Percentiles rank a stretch among this genome's conserved stretches.
phyloP scores from a whole-genome alignment of 2,113 vertebrate species.

The Passerina amoena region DNA sequence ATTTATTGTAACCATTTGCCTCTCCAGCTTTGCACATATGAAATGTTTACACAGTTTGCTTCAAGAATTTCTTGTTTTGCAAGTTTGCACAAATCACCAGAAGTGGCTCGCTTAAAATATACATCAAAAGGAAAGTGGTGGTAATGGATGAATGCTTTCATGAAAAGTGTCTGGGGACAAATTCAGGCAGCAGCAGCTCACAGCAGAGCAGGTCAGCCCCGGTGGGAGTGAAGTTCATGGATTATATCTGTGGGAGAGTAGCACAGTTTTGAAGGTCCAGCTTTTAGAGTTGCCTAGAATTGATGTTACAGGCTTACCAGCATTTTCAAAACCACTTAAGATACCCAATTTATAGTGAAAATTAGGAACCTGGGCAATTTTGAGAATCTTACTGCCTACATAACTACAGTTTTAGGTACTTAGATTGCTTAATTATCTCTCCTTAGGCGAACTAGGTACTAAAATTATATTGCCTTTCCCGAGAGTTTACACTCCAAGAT shows the following conservation, averaged over 20 bases:
- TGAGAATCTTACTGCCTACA: background rate
- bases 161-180: background rate
- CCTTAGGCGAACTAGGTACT: background rate
- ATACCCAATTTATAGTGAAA: background rate
- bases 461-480: background rate
- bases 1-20: background rate
- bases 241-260: background rate
- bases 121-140: slow-evolving; percentile 16
- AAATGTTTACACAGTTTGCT: slow-evolving; percentile 29
- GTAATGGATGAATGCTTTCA: slow-evolving; percentile 15
- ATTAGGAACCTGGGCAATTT: background rate
- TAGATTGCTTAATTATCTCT: background rate
- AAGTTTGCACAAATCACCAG: background rate
- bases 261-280: background rate
- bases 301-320: background rate
- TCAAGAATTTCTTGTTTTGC: slow-evolving; percentile 29
- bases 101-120: background rate
- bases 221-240: background rate
- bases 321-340: background rate
- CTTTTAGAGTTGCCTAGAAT: background rate
- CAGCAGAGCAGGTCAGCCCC: background rate
- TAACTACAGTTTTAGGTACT: background rate
- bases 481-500: background rate
- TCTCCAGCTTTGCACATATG: background rate
- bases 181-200: background rate